These are phyloP conservation scores for Ochropleura leucogaster DNA, from an alignment of 2,888 invertebrate genomes.

Conservation along the genomic window DNA sequence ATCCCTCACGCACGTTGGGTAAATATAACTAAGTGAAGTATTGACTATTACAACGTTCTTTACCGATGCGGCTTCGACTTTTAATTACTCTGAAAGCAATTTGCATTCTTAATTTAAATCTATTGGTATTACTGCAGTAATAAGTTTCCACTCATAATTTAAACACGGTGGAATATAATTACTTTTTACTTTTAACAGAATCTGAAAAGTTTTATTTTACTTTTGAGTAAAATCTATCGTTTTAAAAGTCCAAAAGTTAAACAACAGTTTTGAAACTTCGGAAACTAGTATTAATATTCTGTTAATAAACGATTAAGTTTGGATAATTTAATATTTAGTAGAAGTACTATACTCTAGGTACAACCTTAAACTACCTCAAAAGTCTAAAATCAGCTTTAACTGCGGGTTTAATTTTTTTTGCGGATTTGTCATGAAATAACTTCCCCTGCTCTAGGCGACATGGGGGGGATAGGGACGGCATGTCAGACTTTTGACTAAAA, in stretches of 20 bases:
- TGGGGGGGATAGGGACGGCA: too few relatives aligned
- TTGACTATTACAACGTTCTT: slow-evolving; percentile 11
- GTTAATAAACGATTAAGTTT: slow-evolving; percentile 22
- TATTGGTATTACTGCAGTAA: slow-evolving; percentile 56
- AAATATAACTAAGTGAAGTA: slow-evolving; percentile 30
- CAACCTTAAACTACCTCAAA: too few relatives aligned
- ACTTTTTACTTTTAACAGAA: slow-evolving; percentile 36
- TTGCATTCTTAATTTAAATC: slow-evolving; percentile 60
- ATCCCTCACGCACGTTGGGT: neutral
- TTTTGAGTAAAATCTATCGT: slow-evolving; percentile 38
- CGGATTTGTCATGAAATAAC: too few relatives aligned
- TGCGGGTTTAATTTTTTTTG: too few relatives aligned
- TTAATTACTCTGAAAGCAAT: slow-evolving; percentile 53
- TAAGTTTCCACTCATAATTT: slow-evolving; percentile 41
- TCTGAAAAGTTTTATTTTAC: slow-evolving; percentile 40
- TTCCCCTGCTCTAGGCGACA: too few relatives aligned
- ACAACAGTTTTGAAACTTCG: slow-evolving; percentile 20
- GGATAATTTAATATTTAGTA: slow-evolving; percentile 26
- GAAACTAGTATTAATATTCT: slow-evolving; percentile 33
- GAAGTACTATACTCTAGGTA: too few relatives aligned
- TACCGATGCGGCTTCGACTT: slow-evolving; percentile 36
- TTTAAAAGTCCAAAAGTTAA: slow-evolving; percentile 32
- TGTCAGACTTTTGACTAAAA: too few relatives aligned
- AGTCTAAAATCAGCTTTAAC: too few relatives aligned
- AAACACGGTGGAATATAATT: slow-evolving; percentile 46